These are phyloP conservation scores for Athrips mouffetella DNA, from an alignment of 2,888 invertebrate species.

Conservation along the genomic window DNA sequence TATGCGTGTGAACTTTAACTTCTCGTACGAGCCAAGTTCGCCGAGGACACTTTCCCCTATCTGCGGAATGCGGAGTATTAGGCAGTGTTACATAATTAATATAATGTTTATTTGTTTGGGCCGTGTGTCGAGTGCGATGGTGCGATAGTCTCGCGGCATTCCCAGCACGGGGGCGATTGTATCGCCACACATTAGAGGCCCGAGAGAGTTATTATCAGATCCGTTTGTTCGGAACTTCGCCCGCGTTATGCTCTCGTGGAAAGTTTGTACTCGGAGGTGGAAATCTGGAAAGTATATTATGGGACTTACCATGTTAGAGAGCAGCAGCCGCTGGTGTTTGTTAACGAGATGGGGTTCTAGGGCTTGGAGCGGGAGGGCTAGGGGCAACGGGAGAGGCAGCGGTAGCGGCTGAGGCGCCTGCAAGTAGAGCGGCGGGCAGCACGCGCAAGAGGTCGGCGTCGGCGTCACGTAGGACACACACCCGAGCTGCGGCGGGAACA, in stretches of 20 bases:
- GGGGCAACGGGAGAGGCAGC: constrained; percentile 68
- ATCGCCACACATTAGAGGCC: constrained; percentile 48
- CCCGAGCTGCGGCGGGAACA: constrained; percentile 78
- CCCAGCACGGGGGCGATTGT: constrained; percentile 40
- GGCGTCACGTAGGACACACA: constrained; percentile 77
- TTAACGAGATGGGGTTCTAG: constrained; percentile 73
- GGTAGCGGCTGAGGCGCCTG: constrained; percentile 66
- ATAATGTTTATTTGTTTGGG: constrained; percentile 56
- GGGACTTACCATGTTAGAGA: constrained; percentile 76
- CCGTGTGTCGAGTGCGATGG: constrained; percentile 38
- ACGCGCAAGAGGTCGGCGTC: constrained; percentile 48
- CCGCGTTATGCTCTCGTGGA: constrained; percentile 39
- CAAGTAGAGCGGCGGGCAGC: constrained; percentile 71
- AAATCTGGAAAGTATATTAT: constrained; percentile 40
- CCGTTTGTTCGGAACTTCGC: constrained; percentile 52
- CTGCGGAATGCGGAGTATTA: constrained; percentile 31
- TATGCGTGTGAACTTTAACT: constrained; percentile 59
- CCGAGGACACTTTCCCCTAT: constrained; percentile 44
- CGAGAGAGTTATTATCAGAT: constrained; percentile 63
- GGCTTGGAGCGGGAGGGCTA: constrained; percentile 71
- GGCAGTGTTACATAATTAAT: constrained; percentile 46
- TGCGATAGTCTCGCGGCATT: constrained; percentile 36
- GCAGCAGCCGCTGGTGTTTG: constrained; percentile 75
- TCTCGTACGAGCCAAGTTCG: constrained; percentile 59
- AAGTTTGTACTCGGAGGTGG: constrained; percentile 49